Evolutionary conservation across 2,888 invertebrate species (phyloP), one percentile per base, ranked within the genome.

Genomic region (Andrena dorsata): DNA sequence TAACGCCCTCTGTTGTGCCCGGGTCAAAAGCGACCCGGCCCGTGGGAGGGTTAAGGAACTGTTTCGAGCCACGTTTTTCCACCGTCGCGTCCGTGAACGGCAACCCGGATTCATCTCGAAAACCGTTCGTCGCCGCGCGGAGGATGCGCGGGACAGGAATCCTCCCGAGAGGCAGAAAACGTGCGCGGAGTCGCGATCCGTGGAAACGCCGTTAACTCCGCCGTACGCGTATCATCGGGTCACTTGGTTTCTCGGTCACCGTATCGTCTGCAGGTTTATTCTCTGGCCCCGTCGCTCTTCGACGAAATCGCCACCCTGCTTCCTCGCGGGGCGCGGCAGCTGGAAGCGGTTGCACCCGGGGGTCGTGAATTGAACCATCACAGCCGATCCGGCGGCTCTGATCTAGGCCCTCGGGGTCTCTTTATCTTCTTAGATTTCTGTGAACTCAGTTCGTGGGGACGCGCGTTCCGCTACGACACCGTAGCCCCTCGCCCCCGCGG

Each of bases 221-320:
- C 78, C 84, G 86, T 88, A 89, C 89, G 87, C 79, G 88, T 86
- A 90, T 90, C 90, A 88, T 86, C 91, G 86, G 92, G 92, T 92
- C 92, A 92, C 91, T 91, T 92, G 92, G 92, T 93, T 93, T 93
- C 92, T 93, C 92, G 93, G 92, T 91, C 92, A 91, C 74, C 56
- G 71, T 82, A 83, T 83, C 86, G 76, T 86, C 82, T 41, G 64
- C 68, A 23, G 58, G 71, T 74, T 77, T 73, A 66, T 60, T 74
- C 65, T 61, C 73, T 66, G 68, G 56, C 70, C 13, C 35, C 35
- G 23, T 20, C 69, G 56, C 47, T 41, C 47, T 66, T 49, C 5
- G 53, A 16, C 51, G 23, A 51, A 32, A 35, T 41, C 41, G 41
- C 5, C 41, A 41, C 41, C 41, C 41, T 16, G 41, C 4, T 16